Base-by-base conservation (phyloP, 2,113 vertebrate species). In the Atlantisia rogersi region DNA sequence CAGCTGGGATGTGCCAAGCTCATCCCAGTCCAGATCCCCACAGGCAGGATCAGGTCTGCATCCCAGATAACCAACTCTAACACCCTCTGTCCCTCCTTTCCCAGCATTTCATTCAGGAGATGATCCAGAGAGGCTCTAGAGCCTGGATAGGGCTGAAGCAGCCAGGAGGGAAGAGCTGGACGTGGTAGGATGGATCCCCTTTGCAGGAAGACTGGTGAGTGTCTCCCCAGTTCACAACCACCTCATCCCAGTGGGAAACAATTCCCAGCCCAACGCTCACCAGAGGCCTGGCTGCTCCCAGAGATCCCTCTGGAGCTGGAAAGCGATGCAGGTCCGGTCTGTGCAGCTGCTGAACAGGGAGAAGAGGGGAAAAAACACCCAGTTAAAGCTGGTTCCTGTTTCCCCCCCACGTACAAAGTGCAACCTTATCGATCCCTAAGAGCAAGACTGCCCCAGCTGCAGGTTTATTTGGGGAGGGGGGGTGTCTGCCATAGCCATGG, bases 71-170 rank as follows among this genome's bases (percentile, higher is more conserved):
- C 52, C 5, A 0, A 28, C 44, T 24, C 35, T 12, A 29, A 32
- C 21, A 24, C 16, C 15, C 29, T 59, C n/a, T 18, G 17, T 53
- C 64, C 52, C 32, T 82, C 35, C 44, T 69, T 12, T 59, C 64
- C 26, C 42, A 48, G 64, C 12, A 8, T 39, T 82, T 50, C 10
- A 3, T 32, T 22, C 3, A 3, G 12, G 8, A 11, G 12, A 31
- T 20, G n/a, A 21, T 32, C 1, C 6, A 35, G 46, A 59, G 26
- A 21, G 2, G 8, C 53, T 8, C n/a, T 1, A 0, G 8, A 15
- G 40, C 42, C 42, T 48, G 79, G 79, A 26, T 3, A 7, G 65
- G 55, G 17, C 80, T n/a, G n/a, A 82, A 16, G n/a, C 22, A 3
- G 17, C 3, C 2, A 6, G 15, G 22, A 39, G 42, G 44, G 22